phyloP scores from a whole-genome alignment of 1,140 invertebrate species.

The Glossosoma conforme region DNA sequence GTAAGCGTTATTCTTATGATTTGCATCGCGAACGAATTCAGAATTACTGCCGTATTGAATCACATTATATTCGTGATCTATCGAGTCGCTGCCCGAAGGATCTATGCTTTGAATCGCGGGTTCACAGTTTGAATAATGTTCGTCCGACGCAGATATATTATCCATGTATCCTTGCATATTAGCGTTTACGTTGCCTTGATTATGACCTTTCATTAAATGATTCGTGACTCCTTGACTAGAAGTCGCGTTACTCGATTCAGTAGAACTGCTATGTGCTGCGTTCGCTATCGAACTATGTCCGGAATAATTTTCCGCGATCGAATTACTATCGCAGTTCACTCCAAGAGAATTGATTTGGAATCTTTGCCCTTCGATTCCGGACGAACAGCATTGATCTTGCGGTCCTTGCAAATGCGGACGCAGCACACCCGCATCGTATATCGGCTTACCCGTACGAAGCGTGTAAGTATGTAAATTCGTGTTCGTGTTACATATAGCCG shows the following conservation, averaged over 20 bases:
- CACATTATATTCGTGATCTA: constrained; percentile 50
- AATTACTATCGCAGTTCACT: constrained; percentile 51
- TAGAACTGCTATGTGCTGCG: constrained; percentile 49
- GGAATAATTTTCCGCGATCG: constrained; percentile 49
- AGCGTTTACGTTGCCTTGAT: constrained; percentile 9
- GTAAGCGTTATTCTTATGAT: constrained; percentile 41
- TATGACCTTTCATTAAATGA: constrained; percentile 48
- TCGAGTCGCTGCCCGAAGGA: constrained; percentile 39
- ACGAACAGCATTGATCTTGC: constrained; percentile 42
- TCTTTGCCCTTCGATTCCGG: constrained; percentile 41
- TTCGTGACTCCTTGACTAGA: constrained; percentile 49
- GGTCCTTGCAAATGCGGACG: constrained; percentile 45
- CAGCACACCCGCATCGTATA: constrained; percentile 60
- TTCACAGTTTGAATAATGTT: constrained; percentile 51
- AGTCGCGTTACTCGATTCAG: constrained; percentile 48
- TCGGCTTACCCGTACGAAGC: constrained; percentile 68
- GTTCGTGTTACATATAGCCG: constrained; percentile 79
- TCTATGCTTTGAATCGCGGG: constrained; percentile 47
- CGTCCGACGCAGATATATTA: constrained; percentile 44
- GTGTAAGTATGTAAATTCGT: constrained; percentile 80
- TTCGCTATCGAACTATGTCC: constrained; percentile 50
- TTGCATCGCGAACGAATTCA: constrained; percentile 46
- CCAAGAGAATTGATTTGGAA: constrained; percentile 44
- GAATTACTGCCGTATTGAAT: constrained; percentile 49
- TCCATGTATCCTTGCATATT: constrained; percentile 43